Evolutionary conservation across 1,140 invertebrate genomes (phyloP).

Genomic region (Caenorhabditis remanei): DNA sequence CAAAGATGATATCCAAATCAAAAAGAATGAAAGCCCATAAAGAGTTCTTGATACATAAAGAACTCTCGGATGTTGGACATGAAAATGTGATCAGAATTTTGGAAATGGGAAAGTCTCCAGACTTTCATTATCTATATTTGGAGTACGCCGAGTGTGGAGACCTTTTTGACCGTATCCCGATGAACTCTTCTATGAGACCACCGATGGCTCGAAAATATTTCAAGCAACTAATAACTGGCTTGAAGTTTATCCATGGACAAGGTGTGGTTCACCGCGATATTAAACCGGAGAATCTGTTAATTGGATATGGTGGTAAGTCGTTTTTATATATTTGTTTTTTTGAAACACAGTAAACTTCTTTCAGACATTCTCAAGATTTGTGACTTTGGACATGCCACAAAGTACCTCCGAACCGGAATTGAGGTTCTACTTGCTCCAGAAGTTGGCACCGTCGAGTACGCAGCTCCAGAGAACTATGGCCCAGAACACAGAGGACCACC

Average conservation of each 20-base stretch:
- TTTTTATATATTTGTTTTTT: background rate
- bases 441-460: slow-evolving; percentile 29
- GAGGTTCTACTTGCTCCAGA: background rate
- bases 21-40: too few species aligned
- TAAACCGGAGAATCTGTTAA: slow-evolving; percentile 60
- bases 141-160: slow-evolving; percentile 64
- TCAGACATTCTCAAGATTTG: slow-evolving; percentile 57
- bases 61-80: background rate
- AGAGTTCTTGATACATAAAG: background rate
- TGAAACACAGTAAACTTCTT: background rate
- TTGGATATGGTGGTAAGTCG: background rate
- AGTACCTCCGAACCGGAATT: background rate
- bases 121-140: background rate
- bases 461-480: slow-evolving; percentile 18
- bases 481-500: slow-evolving; percentile 48
- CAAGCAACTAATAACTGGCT: slow-evolving; percentile 57
- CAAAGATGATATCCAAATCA: too few species aligned
- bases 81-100: background rate
- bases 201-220: slow-evolving; percentile 28
- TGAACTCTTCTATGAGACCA: background rate
- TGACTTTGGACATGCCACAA: slow-evolving; percentile 56
- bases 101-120: background rate
- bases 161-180: slow-evolving; percentile 57
- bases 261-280: slow-evolving; percentile 57
- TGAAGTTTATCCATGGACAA: slow-evolving; percentile 33